These are phyloP conservation scores for Nannoperca australis DNA, from an alignment of 2,797 vertebrate species.

Conservation along the genomic window DNA sequence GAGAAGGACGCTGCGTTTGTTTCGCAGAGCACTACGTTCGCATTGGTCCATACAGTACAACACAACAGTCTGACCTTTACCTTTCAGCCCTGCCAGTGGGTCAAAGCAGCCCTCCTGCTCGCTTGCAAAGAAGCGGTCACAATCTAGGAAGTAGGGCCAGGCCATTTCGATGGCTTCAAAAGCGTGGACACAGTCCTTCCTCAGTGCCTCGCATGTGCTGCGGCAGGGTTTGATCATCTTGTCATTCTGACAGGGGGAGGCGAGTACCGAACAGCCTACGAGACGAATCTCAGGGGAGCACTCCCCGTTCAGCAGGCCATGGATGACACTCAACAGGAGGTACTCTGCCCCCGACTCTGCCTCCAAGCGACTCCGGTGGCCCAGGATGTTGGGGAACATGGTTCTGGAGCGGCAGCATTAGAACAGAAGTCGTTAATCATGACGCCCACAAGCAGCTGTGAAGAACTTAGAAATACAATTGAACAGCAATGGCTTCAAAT, in stretches of 20 bases:
- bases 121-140: constrained; percentile 90
- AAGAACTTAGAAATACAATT: not conserved
- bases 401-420: constrained; percentile 73
- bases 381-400: constrained; percentile 91
- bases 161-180: constrained; percentile 96
- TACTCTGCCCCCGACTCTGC: constrained; percentile 94
- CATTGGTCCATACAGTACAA: not conserved
- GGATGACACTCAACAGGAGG: constrained; percentile 92
- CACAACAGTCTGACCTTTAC: constrained; percentile 74
- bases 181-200: constrained; percentile 87
- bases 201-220: constrained; percentile 89
- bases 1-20: not conserved
- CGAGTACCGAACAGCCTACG: constrained; percentile 93
- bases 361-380: constrained; percentile 86
- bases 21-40: not conserved
- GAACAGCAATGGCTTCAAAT: not conserved
- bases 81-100: constrained; percentile 89
- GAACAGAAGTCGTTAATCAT: not conserved
- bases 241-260: constrained; percentile 88
- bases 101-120: constrained; percentile 93
- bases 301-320: constrained; percentile 93
- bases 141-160: constrained; percentile 98
- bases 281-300: constrained; percentile 94
- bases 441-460: not conserved
- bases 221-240: constrained; percentile 89